Conservation (phyloP, 1,140 invertebrate species). For the Drosophila dunni region DNA sequence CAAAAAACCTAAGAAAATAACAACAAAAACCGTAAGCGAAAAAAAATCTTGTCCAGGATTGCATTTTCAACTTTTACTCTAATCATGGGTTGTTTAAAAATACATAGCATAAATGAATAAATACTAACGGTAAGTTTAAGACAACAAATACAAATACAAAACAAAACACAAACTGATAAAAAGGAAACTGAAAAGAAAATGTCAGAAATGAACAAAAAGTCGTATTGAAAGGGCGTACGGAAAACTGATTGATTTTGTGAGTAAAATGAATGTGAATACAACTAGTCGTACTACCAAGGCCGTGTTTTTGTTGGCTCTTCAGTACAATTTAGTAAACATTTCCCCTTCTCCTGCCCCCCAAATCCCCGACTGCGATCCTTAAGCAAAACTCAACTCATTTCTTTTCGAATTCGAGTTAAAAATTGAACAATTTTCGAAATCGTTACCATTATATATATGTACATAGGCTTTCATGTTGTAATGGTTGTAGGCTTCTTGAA, state of each 20-base stretch:
- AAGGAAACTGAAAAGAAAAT: conserved; percentile 10
- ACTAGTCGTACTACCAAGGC: conserved; percentile 57
- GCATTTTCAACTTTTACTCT: conserved; percentile 82
- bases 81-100: conserved; percentile 82
- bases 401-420: background rate
- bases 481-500: conserved; percentile 76
- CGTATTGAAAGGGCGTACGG: conserved; percentile 64
- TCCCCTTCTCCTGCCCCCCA: background rate
- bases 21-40: conserved; percentile 15
- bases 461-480: conserved; percentile 38
- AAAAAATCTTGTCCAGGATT: conserved; percentile 77
- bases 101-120: conserved; percentile 77
- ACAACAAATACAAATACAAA: conserved; percentile 30
- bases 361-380: background rate
- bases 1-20: background rate
- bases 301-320: conserved; percentile 69
- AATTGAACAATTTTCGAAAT: conserved; percentile 1
- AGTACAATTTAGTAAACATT: conserved; percentile 21
- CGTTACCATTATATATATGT: conserved; percentile 8
- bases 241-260: conserved; percentile 54
- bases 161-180: conserved; percentile 5
- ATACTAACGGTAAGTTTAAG: conserved; percentile 64
- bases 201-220: conserved; percentile 23
- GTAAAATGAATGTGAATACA: conserved; percentile 53
- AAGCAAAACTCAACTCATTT: background rate